These are phyloP conservation scores for Drosophila carrolli DNA, from an alignment of 1,140 invertebrate species.

Conservation along the genomic window DNA sequence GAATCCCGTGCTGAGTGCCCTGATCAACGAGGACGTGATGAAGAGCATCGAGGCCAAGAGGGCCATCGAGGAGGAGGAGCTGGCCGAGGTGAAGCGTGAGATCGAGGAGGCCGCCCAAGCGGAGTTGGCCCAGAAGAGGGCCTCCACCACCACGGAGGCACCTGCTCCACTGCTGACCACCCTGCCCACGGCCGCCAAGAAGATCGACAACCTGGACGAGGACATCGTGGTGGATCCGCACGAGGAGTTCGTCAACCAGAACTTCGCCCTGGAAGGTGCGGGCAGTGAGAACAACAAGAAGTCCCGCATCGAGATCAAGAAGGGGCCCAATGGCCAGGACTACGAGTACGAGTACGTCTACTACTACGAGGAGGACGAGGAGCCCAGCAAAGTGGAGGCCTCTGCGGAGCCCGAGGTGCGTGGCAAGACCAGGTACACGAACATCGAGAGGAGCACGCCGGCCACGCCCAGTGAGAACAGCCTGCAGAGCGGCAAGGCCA, in stretches of 20 bases:
- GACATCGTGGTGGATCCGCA: constrained; percentile 65
- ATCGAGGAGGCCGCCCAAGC: constrained; percentile 55
- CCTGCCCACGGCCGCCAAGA: constrained; percentile 53
- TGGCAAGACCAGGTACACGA: constrained; percentile 88
- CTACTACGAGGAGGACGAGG: constrained; percentile 95
- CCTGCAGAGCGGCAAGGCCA: constrained; percentile 86
- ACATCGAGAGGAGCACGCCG: constrained; percentile 87
- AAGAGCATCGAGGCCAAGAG: constrained; percentile 84
- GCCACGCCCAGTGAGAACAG: constrained; percentile 85
- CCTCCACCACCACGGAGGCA: constrained; percentile 44
- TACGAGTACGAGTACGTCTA: constrained; percentile 97
- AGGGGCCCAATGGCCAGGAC: constrained; percentile 95
- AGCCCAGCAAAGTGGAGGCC: constrained; percentile 85
- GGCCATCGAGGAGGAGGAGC: constrained; percentile 78
- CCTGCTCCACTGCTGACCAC: constrained; percentile 53
- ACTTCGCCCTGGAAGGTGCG: constrained; percentile 71
- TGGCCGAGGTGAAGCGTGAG: constrained; percentile 72
- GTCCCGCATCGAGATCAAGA: constrained; percentile 92
- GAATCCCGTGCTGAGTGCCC: constrained; percentile 78
- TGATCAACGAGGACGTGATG: constrained; percentile 84
- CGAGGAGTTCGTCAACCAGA: constrained; percentile 77
- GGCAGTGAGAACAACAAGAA: constrained; percentile 85
- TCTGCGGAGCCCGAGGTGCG: constrained; percentile 50
- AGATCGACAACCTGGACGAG: constrained; percentile 63
- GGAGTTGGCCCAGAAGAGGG: constrained; percentile 38